Percentiles rank a stretch among this genome's conserved stretches.
Evolutionary conservation across 2,113 vertebrate genomes (phyloP).

Genomic region (Oreocharis arfaki): DNA sequence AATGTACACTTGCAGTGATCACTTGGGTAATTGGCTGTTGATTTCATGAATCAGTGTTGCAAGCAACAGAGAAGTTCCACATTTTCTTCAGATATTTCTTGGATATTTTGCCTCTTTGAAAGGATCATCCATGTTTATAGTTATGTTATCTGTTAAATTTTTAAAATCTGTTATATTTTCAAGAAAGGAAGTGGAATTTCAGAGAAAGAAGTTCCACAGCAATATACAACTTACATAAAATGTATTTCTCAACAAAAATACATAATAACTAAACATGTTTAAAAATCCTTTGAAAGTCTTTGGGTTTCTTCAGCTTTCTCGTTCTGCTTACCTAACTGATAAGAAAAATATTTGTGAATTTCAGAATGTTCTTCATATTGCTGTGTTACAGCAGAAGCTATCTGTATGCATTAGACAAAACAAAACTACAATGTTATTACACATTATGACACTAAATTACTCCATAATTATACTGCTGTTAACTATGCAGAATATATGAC

Average conservation of each 20-base stretch:
- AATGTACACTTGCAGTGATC: constrained; percentile 34
- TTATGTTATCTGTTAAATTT: background rate
- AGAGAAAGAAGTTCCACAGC: background rate
- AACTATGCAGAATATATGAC: background rate
- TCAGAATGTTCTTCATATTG: background rate
- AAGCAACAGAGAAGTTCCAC: background rate
- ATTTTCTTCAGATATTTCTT: background rate
- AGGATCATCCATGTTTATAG: background rate
- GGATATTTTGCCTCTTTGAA: background rate
- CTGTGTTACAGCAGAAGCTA: background rate
- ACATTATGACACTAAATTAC: background rate
- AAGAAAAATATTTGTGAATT: background rate
- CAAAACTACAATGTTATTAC: background rate
- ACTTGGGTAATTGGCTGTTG: constrained; percentile 53
- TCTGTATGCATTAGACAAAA: background rate
- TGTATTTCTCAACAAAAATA: background rate
- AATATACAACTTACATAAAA: background rate
- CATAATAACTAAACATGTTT: background rate
- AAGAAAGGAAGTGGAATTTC: background rate
- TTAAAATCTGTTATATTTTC: background rate
- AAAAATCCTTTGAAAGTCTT: background rate
- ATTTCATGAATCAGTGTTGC: constrained; percentile 36
- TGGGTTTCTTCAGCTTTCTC: background rate
- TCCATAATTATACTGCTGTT: background rate
- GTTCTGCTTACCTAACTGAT: background rate